Evolutionary conservation across 2,888 invertebrate species (phyloP).

Genomic region (Dromius quadrimaculatus): DNA sequence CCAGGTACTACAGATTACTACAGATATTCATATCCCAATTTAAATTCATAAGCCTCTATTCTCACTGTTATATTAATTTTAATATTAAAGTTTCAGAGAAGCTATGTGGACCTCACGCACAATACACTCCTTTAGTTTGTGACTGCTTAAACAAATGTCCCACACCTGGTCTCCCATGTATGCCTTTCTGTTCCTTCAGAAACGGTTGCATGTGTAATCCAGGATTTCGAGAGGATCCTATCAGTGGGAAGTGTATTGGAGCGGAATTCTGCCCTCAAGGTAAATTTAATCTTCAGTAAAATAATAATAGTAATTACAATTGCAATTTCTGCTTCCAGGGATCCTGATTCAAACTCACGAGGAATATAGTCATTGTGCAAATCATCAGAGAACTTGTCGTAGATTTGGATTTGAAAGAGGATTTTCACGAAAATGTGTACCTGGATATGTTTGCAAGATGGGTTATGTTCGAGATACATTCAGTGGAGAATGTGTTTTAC

Average conservation of each 20-base stretch:
- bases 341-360: conserved; percentile 19
- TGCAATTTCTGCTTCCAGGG: conserved; percentile 1
- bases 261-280: background rate
- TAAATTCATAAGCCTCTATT: too few species aligned
- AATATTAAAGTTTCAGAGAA: background rate
- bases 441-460: conserved; percentile 10
- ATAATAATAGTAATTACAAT: background rate
- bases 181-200: background rate
- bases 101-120: background rate
- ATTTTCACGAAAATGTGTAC: too few species aligned
- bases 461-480: conserved; percentile 2
- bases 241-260: conserved; percentile 5
- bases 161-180: background rate
- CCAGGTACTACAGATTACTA: too few species aligned
- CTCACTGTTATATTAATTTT: too few species aligned
- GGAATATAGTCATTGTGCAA: conserved; percentile 27
- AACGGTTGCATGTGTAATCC: conserved; percentile 7
- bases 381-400: conserved; percentile 12
- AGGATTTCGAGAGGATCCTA: conserved; percentile 5
- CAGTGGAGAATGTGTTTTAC: background rate
- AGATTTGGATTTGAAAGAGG: too few species aligned
- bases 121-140: background rate
- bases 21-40: too few species aligned
- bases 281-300: background rate
- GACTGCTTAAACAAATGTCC: background rate